phyloP scores from a whole-genome alignment of 2,797 vertebrate species.

The Astyanax mexicanus region DNA sequence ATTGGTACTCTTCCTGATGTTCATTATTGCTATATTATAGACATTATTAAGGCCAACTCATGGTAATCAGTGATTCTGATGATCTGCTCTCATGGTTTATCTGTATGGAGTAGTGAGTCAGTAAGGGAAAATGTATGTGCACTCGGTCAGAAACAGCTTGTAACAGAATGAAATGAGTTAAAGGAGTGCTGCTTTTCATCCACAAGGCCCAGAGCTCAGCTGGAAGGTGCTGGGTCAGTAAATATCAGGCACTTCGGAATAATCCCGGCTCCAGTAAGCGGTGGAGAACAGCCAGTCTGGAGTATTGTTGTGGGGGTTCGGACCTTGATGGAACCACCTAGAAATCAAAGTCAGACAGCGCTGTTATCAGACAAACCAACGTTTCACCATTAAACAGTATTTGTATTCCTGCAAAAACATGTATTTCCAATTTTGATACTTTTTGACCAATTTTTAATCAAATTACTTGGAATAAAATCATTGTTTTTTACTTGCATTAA shows the following conservation, averaged over 20 bases:
- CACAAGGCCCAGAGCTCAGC: not conserved
- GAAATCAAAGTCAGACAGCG: not conserved
- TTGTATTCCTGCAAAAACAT: too few relatives aligned
- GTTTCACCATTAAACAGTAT: not conserved
- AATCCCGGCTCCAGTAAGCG: constrained; percentile 95
- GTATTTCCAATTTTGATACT: too few relatives aligned
- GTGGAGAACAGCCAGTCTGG: constrained; percentile 95
- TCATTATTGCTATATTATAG: constrained; percentile 40
- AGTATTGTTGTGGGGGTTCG: constrained; percentile 88
- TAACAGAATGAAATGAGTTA: constrained; percentile 1
- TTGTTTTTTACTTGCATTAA: too few relatives aligned
- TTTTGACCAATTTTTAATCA: too few relatives aligned
- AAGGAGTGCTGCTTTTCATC: constrained; percentile 22
- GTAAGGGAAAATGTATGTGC: constrained; percentile 5
- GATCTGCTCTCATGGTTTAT: not conserved
- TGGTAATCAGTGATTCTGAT: not conserved
- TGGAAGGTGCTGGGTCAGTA: constrained; percentile 75
- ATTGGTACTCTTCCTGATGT: not conserved
- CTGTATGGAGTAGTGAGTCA: constrained; percentile 20
- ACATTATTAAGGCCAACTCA: constrained; percentile 61
- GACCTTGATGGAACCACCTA: constrained; percentile 96
- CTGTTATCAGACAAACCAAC: not conserved
- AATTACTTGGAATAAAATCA: too few relatives aligned
- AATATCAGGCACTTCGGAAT: constrained; percentile 91
- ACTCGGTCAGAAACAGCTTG: not conserved